phyloP scores from a whole-genome alignment of 2,113 vertebrate genomes.

The Propithecus coquereli region DNA sequence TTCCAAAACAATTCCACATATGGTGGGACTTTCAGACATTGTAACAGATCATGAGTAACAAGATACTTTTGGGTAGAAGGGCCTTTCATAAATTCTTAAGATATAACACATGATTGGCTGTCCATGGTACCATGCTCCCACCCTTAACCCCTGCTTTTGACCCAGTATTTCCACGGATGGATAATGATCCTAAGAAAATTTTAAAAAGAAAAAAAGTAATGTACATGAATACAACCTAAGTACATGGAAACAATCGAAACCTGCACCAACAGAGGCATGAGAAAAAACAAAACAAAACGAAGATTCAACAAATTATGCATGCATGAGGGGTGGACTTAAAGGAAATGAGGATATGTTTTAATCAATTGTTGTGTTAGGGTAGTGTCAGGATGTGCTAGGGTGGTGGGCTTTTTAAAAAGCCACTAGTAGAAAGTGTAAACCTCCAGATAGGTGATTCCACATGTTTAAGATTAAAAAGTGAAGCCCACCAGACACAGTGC shows the following conservation, averaged over 20 bases:
- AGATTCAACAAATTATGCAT: not conserved
- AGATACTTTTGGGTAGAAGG: not conserved
- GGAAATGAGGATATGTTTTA: not conserved
- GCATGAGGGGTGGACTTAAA: not conserved
- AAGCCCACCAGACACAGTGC: not conserved
- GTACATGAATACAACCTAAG: not conserved
- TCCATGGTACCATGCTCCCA: not conserved
- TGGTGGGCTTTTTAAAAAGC: not conserved
- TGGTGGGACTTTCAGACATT: not conserved
- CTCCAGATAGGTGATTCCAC: not conserved
- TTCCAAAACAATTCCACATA: constrained; percentile 22
- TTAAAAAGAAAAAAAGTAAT: not conserved
- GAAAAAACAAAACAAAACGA: not conserved
- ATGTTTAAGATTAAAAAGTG: not conserved
- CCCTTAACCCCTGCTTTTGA: not conserved
- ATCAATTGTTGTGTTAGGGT: not conserved
- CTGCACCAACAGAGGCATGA: not conserved
- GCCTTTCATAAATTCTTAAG: not conserved
- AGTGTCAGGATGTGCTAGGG: too few species aligned
- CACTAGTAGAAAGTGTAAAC: not conserved
- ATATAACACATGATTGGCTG: not conserved
- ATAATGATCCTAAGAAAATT: not conserved
- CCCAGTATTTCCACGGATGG: not conserved
- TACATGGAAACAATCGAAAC: not conserved
- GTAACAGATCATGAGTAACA: not conserved